A percentile compares a stretch with the other conserved stretches of the same genome.
phyloP scores from a whole-genome alignment of 2,888 invertebrate species.

The Tenthredo scrophulariae region DNA sequence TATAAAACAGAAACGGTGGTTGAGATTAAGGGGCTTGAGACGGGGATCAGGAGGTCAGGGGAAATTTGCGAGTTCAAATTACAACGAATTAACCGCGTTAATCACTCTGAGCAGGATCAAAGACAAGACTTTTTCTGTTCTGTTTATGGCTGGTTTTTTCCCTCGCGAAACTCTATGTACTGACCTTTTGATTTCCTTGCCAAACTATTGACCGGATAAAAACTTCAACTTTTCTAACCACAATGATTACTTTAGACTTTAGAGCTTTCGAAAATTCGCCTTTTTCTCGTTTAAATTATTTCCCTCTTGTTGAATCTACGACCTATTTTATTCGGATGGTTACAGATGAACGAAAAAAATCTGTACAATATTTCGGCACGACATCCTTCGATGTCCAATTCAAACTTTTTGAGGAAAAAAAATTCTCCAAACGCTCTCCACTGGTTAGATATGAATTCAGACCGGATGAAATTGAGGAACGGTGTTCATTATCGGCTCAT shows the following conservation, averaged over 20 bases:
- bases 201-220: conserved; percentile 7
- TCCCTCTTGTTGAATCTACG: background rate
- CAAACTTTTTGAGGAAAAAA: background rate
- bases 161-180: background rate
- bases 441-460: background rate
- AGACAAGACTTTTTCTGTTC: conserved; percentile 65
- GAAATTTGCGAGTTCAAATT: conserved; percentile 68
- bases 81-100: conserved; percentile 75
- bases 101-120: conserved; percentile 65
- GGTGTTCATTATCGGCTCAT: background rate
- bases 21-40: conserved; percentile 55
- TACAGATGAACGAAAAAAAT: background rate
- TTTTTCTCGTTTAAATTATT: background rate
- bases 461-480: background rate
- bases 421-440: background rate
- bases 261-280: conserved; percentile 10
- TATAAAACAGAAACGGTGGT: conserved; percentile 52
- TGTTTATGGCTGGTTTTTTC: background rate
- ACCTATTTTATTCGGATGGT: background rate
- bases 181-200: background rate
- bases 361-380: background rate
- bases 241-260: conserved; percentile 19
- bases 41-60: conserved; percentile 36
- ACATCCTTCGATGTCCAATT: background rate
- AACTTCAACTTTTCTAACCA: background rate